A percentile compares a stretch with the other conserved stretches of the same genome.
These are phyloP conservation scores for Chrysocyon brachyurus DNA, from an alignment of 2,797 vertebrate genomes.

Conservation along the genomic window DNA sequence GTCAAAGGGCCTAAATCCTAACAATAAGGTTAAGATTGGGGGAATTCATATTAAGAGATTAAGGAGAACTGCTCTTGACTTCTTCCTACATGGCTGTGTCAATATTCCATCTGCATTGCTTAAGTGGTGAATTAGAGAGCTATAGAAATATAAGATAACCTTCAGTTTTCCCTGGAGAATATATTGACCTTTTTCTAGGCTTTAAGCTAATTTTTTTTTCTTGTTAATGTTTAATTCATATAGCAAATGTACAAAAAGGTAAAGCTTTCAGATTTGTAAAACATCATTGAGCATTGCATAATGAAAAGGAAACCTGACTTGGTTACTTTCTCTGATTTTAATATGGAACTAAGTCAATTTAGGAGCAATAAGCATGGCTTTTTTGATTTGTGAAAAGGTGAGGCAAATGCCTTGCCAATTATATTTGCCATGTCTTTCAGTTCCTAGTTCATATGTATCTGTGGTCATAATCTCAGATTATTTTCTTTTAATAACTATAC, in stretches of 20 bases:
- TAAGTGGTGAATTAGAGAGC: constrained; percentile 49
- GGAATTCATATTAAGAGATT: constrained; percentile 66
- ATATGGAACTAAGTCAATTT: constrained; percentile 18
- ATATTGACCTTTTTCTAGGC: constrained; percentile 59
- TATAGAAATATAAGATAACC: constrained; percentile 13
- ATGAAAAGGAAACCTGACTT: constrained; percentile 48
- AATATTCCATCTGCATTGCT: constrained; percentile 69
- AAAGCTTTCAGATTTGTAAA: constrained; percentile 57
- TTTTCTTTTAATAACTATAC: constrained; percentile 28
- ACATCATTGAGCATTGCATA: background rate
- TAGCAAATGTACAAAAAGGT: constrained; percentile 69
- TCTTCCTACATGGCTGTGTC: background rate
- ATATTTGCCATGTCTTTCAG: background rate
- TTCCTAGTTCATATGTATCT: background rate
- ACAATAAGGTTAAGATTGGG: constrained; percentile 16
- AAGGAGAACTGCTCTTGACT: constrained; percentile 68
- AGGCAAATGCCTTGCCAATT: constrained; percentile 2
- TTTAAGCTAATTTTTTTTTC: constrained; percentile 66
- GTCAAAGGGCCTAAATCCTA: background rate
- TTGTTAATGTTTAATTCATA: constrained; percentile 77
- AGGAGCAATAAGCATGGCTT: background rate
- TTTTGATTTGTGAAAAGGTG: background rate
- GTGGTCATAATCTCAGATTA: constrained; percentile 41
- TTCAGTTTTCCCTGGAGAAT: constrained; percentile 46
- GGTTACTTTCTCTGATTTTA: constrained; percentile 45